Conservation (phyloP, 2,888 invertebrate genomes). For the Hirtodrosophila alboralis region DNA sequence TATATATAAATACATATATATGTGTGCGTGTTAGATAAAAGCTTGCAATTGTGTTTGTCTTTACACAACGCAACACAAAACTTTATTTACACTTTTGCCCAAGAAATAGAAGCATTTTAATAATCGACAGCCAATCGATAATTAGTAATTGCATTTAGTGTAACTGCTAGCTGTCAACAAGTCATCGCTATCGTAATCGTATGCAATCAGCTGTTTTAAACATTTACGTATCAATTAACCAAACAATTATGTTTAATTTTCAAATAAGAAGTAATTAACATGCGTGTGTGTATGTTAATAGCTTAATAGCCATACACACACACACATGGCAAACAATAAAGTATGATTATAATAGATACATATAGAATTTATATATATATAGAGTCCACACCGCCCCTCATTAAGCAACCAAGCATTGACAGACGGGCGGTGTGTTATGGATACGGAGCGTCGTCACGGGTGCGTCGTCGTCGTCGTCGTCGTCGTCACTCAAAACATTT, state of each 20-base stretch:
- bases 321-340: slow-evolving; percentile 9
- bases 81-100: slow-evolving; percentile 43
- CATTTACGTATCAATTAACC: slow-evolving; percentile 37
- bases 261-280: slow-evolving; percentile 36
- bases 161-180: slow-evolving; percentile 14
- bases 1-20: neutral
- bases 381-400: slow-evolving; percentile 17
- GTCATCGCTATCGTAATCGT: slow-evolving; percentile 7
- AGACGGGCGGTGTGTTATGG: neutral
- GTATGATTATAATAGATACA: neutral
- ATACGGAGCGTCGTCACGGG: slow-evolving; percentile 47
- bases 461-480: slow-evolving; percentile 16
- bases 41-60: slow-evolving; percentile 10
- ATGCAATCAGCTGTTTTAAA: slow-evolving; percentile 22
- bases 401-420: slow-evolving; percentile 26
- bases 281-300: slow-evolving; percentile 25
- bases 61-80: slow-evolving; percentile 25
- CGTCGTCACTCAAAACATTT: slow-evolving; percentile 42
- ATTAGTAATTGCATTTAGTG: slow-evolving; percentile 20
- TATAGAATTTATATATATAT: slow-evolving; percentile 1
- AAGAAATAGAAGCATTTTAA: slow-evolving; percentile 44
- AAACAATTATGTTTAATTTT: slow-evolving; percentile 31
- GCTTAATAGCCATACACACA: slow-evolving; percentile 28
- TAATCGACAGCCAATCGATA: slow-evolving; percentile 9
- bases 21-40: slow-evolving; percentile 30